Conservation (phyloP, 1,140 invertebrate genomes). For the Ditylenchus dipsaci region DNA sequence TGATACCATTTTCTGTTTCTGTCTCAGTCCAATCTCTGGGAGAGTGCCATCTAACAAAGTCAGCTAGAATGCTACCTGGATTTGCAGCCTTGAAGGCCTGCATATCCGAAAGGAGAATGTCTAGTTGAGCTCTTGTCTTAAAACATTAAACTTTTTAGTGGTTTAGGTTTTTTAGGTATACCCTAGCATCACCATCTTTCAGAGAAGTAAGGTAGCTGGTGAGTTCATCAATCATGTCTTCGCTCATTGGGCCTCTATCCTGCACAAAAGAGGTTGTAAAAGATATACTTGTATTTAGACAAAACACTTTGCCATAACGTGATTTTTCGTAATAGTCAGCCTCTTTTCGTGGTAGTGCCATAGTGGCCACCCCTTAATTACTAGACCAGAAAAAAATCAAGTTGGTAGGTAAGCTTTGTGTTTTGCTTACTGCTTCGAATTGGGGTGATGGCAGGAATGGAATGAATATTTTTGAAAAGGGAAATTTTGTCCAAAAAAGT, state of each 20-base stretch:
- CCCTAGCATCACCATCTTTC: slow-evolving; percentile 75
- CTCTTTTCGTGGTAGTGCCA: too few relatives aligned
- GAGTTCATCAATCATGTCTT: slow-evolving; percentile 89
- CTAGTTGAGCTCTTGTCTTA: slow-evolving; percentile 81
- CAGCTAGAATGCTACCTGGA: slow-evolving; percentile 80
- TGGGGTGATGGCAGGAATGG: too few relatives aligned
- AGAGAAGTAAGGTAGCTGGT: slow-evolving; percentile 76
- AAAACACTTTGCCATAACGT: too few relatives aligned
- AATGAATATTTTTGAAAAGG: too few relatives aligned
- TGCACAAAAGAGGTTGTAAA: slow-evolving; percentile 5
- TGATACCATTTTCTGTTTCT: slow-evolving; percentile 28
- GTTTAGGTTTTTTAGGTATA: neutral
- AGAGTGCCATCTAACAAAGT: slow-evolving; percentile 97
- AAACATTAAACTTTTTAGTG: neutral
- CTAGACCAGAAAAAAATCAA: too few relatives aligned
- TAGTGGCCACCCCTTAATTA: too few relatives aligned
- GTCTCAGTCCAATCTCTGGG: slow-evolving; percentile 79
- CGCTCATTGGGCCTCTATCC: slow-evolving; percentile 90
- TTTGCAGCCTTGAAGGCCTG: slow-evolving; percentile 92
- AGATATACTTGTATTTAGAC: neutral
- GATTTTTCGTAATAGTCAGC: too few relatives aligned
- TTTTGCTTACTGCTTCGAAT: too few relatives aligned
- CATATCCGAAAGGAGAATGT: slow-evolving; percentile 91
- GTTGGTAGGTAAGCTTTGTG: too few relatives aligned
- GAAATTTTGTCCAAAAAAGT: too few relatives aligned